phyloP scores from a whole-genome alignment of 2,888 invertebrate species.

The Himalopsyche anomala region DNA sequence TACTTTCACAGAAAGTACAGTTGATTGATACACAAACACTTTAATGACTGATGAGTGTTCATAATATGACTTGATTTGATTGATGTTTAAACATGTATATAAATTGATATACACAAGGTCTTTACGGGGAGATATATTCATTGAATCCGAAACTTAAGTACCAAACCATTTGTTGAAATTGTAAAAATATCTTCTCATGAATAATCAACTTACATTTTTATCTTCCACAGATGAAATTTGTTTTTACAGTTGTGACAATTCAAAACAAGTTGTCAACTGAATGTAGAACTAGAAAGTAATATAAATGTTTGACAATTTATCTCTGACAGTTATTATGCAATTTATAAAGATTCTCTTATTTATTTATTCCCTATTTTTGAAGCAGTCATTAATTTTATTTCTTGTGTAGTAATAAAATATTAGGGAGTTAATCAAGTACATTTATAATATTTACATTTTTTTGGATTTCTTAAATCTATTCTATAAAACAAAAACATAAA shows the following conservation, averaged over 20 bases:
- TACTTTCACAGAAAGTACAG: conserved; percentile 55
- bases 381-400: conserved; percentile 28
- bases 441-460: conserved; percentile 27
- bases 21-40: not conserved
- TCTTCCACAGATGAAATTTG: too few species aligned
- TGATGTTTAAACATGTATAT: not conserved
- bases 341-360: not conserved
- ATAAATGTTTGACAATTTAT: too few species aligned
- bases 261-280: too few species aligned
- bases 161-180: too few species aligned
- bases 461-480: conserved; percentile 18
- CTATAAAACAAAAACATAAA: conserved; percentile 13
- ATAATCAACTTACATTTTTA: too few species aligned
- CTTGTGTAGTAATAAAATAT: conserved; percentile 27
- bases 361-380: conserved; percentile 3
- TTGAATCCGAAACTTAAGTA: too few species aligned
- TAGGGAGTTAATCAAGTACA: conserved; percentile 7
- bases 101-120: too few species aligned
- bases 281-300: too few species aligned
- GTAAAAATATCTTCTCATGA: too few species aligned
- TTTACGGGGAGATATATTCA: too few species aligned
- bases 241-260: too few species aligned
- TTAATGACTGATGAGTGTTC: conserved; percentile 11
- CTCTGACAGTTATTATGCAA: too few species aligned
- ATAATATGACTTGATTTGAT: not conserved